phyloP scores from a whole-genome alignment of 2,113 vertebrate genomes.

The Psammodynastes pulverulentus region DNA sequence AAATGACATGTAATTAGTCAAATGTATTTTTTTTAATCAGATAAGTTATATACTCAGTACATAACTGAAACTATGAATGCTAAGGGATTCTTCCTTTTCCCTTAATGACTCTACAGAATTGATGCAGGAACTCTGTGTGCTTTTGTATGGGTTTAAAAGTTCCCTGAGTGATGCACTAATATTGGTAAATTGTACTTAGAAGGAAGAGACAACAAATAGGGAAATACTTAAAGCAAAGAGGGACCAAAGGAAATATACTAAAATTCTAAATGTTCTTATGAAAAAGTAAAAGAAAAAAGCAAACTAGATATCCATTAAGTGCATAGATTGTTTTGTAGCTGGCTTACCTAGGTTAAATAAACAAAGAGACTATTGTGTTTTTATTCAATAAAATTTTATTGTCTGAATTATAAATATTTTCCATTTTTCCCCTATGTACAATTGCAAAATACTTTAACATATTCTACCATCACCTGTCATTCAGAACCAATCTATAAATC shows the following conservation, averaged over 20 bases:
- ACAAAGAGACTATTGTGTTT: constrained; percentile 27
- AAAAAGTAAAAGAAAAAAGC: background rate
- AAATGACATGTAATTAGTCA: background rate
- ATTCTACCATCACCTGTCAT: constrained; percentile 71
- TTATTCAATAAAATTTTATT: constrained; percentile 78
- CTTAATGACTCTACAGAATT: background rate
- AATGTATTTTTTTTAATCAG: background rate
- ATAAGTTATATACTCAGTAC: background rate
- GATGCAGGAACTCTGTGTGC: background rate
- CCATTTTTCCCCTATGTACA: constrained; percentile 81
- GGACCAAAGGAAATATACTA: background rate
- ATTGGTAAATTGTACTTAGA: background rate
- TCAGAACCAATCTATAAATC: constrained; percentile 74
- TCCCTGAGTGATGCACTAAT: background rate
- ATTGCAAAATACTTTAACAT: constrained; percentile 86
- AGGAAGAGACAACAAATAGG: background rate
- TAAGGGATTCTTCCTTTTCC: background rate
- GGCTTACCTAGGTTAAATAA: background rate
- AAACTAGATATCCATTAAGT: background rate
- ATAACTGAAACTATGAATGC: background rate
- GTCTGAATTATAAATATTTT: constrained; percentile 86
- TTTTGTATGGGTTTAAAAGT: background rate
- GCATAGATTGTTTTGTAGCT: background rate
- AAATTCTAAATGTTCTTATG: background rate
- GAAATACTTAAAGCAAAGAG: background rate